A percentile compares a stretch with the other conserved stretches of the same genome.
These are phyloP conservation scores for Megalurothrips usitatus DNA, from an alignment of 2,888 invertebrate species.

Conservation along the genomic window DNA sequence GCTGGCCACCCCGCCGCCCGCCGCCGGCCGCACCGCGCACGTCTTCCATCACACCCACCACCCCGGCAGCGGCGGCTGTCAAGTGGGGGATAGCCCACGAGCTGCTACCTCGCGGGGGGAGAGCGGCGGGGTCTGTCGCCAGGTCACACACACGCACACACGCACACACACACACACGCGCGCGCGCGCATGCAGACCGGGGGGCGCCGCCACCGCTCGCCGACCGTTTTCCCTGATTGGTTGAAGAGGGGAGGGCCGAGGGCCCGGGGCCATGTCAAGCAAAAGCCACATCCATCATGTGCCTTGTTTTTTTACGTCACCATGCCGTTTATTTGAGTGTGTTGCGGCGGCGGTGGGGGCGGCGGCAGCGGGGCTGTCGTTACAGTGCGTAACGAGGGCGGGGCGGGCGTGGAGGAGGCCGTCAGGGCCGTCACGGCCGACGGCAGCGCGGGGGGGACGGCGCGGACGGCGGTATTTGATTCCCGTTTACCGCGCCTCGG, in stretches of 20 bases:
- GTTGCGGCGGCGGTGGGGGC: not conserved
- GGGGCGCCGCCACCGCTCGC: not conserved
- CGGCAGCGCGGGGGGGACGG: too few species aligned
- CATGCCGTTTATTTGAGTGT: not conserved
- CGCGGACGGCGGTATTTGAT: too few species aligned
- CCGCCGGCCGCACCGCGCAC: too few species aligned
- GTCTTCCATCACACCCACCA: not conserved
- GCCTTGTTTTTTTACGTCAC: not conserved
- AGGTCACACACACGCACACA: not conserved
- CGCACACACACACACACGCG: not conserved
- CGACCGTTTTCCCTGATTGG: not conserved
- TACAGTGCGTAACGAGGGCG: not conserved
- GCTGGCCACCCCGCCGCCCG: too few species aligned
- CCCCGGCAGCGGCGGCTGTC: too few species aligned
- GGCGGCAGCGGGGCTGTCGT: not conserved
- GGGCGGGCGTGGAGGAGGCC: not conserved
- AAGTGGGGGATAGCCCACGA: too few species aligned
- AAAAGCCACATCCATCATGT: constrained; percentile 20
- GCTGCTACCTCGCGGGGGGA: too few species aligned
- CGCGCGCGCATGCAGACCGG: not conserved
- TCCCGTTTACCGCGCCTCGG: not conserved
- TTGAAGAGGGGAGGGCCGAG: not conserved
- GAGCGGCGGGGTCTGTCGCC: too few species aligned
- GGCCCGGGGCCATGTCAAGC: not conserved
- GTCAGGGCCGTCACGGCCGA: not conserved